Evolutionary conservation across 2,113 vertebrate genomes (phyloP), one percentile per base, ranked within the genome.

Genomic region (Lepidothrix coronata): DNA sequence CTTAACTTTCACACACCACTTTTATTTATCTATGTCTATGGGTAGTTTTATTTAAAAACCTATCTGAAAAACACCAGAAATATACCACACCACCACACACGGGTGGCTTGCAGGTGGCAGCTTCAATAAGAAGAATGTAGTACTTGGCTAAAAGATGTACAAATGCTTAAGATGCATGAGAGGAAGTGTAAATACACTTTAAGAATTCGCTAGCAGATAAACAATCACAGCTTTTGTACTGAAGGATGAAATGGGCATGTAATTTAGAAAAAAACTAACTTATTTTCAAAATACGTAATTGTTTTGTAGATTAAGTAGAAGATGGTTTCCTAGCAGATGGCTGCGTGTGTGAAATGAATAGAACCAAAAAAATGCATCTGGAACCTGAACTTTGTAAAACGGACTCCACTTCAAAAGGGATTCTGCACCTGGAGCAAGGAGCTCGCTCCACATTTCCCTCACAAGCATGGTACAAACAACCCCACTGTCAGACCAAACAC

Each of bases 161-260:
- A 0, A 89, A 76, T 4, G 4, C 51, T 88, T 88, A 82, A 11
- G 8, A 94, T 89, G 59, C 61, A 65, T 61, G 24, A 82, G 4
- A 65, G 23, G 76, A 82, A 75, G 41, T 61, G 62, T 82, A 91
- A 88, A 94, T 67, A 94, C n/a, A 63, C 46, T 93, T 89, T 51
- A 54, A 70, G 79, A 91, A 88, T 80, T 91, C 71, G 70, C 62
- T 46, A 88, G 67, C 27, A 83, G 78, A 80, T 88, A 90, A 91
- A 94, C 88, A 92, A 89, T 79, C 89, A 90, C 62, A 95, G 91
- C 44, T 91, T 95, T 94, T 85, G 22, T 55, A 80, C 33, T 70
- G 41, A 80, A 91, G 80, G 58, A 94, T 59, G 3, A 94, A 88
- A 79, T 48, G 1, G 2, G 49, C 6, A 4, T 7, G 28, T 79